Evolutionary conservation across 2,797 vertebrate genomes (phyloP).

Genomic region (Poecilia wingei): DNA sequence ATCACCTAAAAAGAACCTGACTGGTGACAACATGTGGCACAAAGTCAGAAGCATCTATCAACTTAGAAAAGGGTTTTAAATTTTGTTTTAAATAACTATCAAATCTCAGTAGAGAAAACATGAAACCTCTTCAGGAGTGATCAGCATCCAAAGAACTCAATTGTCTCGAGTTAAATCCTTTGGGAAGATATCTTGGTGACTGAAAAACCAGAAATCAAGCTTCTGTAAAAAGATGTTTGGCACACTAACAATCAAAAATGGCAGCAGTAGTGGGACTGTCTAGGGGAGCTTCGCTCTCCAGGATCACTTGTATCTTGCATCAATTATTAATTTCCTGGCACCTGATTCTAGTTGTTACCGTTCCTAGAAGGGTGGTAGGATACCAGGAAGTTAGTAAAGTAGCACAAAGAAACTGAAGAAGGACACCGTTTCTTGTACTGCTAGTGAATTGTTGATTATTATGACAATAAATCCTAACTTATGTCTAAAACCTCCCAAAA

Average conservation of each 20-base stretch:
- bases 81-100: not conserved
- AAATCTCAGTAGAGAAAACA: not conserved
- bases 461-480: not conserved
- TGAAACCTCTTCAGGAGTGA: not conserved
- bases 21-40: not conserved
- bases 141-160: not conserved
- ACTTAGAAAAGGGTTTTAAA: not conserved
- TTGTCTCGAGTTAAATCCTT: not conserved
- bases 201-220: not conserved
- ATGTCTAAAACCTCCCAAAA: not conserved
- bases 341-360: not conserved
- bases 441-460: not conserved
- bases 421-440: not conserved
- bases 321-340: not conserved
- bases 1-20: not conserved
- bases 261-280: not conserved
- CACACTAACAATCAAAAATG: not conserved
- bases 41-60: not conserved
- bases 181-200: not conserved
- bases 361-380: not conserved
- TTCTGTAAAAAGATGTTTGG: not conserved
- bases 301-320: not conserved
- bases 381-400: not conserved
- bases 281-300: not conserved
- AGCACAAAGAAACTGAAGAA: not conserved